These are phyloP conservation scores for Diachasma alloeum DNA, from an alignment of 1,140 invertebrate genomes.

Conservation along the genomic window DNA sequence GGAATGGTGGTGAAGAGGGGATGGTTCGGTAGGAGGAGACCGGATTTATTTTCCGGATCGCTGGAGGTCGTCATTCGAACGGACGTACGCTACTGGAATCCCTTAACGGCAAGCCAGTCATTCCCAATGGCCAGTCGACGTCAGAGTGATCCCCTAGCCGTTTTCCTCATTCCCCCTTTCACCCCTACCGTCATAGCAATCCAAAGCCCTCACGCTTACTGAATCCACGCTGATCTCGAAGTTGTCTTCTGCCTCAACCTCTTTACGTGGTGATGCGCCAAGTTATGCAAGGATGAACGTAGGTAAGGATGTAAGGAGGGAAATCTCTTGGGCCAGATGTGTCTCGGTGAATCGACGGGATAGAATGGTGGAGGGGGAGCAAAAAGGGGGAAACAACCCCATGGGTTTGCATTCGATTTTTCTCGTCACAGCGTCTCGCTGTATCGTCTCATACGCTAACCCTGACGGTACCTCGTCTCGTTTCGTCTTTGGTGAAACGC, in stretches of 20 bases:
- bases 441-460: slow-evolving; percentile 5
- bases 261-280: neutral
- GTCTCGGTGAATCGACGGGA: neutral
- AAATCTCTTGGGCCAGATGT: slow-evolving; percentile 1
- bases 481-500: slow-evolving; percentile 24
- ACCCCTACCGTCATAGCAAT: neutral
- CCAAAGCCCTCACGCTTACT: neutral
- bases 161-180: neutral
- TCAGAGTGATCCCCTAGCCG: slow-evolving; percentile 21
- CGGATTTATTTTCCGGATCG: slow-evolving; percentile 52
- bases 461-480: neutral
- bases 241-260: neutral
- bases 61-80: slow-evolving; percentile 50
- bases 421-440: neutral
- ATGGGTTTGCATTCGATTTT: slow-evolving; percentile 32
- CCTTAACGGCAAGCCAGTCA: slow-evolving; percentile 43
- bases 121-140: slow-evolving; percentile 39
- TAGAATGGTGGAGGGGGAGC: too few relatives aligned
- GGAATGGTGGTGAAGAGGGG: neutral
- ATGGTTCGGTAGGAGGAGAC: slow-evolving; percentile 1
- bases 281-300: neutral
- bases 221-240: neutral
- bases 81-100: slow-evolving; percentile 48
- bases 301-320: neutral
- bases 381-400: neutral